These are phyloP conservation scores for Neodiprion virginianus DNA, from an alignment of 1,140 invertebrate genomes.

Conservation along the genomic window DNA sequence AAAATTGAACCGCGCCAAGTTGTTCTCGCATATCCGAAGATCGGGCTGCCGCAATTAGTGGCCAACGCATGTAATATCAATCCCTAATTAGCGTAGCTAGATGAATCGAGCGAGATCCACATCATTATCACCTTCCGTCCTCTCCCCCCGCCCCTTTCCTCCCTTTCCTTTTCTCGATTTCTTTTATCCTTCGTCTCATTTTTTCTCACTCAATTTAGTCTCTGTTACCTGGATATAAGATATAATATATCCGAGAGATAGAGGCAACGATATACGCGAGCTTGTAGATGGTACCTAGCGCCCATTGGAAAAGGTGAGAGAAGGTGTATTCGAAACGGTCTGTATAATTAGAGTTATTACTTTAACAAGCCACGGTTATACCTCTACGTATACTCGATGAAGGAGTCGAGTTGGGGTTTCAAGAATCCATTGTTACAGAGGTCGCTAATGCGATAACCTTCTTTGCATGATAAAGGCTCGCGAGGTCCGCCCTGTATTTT, in stretches of 20 bases:
- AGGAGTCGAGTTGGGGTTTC: slow-evolving; percentile 11
- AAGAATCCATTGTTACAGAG: slow-evolving; percentile 37
- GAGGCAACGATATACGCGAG: background rate
- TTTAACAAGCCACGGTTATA: slow-evolving; percentile 45
- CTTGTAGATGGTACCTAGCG: slow-evolving; percentile 4
- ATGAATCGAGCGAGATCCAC: background rate
- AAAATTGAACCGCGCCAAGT: too few relatives aligned
- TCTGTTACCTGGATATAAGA: background rate
- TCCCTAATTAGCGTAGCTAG: background rate
- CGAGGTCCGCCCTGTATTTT: slow-evolving; percentile 22
- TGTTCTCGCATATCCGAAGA: too few relatives aligned
- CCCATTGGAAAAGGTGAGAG: slow-evolving; percentile 44
- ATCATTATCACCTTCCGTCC: too few relatives aligned
- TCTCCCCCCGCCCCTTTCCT: too few relatives aligned
- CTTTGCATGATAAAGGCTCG: slow-evolving; percentile 47
- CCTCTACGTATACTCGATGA: slow-evolving; percentile 24
- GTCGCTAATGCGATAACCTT: slow-evolving; percentile 42
- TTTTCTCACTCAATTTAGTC: background rate
- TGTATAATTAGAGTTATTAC: slow-evolving; percentile 50
- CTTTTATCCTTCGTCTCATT: background rate
- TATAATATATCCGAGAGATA: background rate
- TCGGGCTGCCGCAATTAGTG: too few relatives aligned
- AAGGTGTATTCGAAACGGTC: slow-evolving; percentile 43
- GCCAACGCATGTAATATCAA: background rate
- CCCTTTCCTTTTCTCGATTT: background rate